phyloP scores from a whole-genome alignment of 2,113 vertebrate species.

The Tetrax tetrax region DNA sequence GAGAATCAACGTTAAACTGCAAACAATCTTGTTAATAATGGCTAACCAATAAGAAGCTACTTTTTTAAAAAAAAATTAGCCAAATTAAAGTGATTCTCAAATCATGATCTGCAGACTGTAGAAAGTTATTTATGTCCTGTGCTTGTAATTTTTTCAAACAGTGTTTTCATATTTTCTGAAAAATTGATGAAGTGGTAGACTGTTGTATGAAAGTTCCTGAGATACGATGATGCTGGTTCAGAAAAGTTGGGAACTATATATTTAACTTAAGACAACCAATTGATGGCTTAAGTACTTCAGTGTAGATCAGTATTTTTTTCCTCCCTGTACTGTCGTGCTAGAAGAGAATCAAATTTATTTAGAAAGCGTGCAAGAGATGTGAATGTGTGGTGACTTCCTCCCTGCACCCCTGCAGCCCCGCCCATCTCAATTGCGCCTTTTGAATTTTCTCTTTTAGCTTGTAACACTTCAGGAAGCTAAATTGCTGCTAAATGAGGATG shows the following conservation, averaged over 20 bases:
- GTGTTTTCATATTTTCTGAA: background rate
- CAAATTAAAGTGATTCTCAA: background rate
- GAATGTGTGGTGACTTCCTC: background rate
- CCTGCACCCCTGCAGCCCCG: no score
- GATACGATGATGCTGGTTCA: background rate
- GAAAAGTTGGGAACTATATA: background rate
- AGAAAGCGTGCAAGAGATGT: accelerated
- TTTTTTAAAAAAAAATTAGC: background rate
- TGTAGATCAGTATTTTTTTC: accelerated
- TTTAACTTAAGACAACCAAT: background rate
- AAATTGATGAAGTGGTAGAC: background rate
- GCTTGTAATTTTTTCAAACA: background rate
- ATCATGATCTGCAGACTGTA: background rate
- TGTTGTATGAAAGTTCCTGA: background rate
- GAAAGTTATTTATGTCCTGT: background rate
- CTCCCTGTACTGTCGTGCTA: background rate
- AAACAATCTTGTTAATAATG: background rate
- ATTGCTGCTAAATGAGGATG: constrained; percentile 91
- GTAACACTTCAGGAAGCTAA: constrained; percentile 92
- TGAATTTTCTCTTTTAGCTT: constrained; percentile 73
- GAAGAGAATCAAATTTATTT: background rate
- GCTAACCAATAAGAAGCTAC: background rate
- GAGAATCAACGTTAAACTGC: background rate
- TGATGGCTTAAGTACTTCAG: background rate
- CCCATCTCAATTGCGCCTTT: background rate